Conservation (phyloP, 2,113 vertebrate genomes). For the Onychostoma macrolepis region DNA sequence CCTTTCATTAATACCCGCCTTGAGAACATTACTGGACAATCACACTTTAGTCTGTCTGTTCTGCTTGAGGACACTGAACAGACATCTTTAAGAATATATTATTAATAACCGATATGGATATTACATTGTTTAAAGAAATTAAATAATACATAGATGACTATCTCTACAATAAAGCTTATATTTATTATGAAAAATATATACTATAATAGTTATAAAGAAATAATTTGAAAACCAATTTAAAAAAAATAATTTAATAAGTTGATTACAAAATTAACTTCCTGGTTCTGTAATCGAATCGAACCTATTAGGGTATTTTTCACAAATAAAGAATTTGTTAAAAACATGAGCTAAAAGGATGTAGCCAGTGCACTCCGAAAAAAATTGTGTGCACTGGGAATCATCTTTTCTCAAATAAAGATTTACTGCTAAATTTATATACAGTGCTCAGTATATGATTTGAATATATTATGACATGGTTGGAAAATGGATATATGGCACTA, state of each 20-base stretch:
- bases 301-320: not conserved
- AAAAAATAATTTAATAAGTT: not conserved
- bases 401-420: not conserved
- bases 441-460: not conserved
- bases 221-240: not conserved
- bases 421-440: not conserved
- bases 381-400: too few relatives aligned
- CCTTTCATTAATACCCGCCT: too few relatives aligned
- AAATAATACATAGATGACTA: not conserved
- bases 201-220: not conserved
- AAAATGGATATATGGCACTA: too few relatives aligned
- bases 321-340: not conserved
- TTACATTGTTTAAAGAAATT: not conserved
- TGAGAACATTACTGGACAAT: too few relatives aligned
- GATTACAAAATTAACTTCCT: too few relatives aligned
- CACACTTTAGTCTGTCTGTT: not conserved
- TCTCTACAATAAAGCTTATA: not conserved
- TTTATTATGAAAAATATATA: too few relatives aligned
- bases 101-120: not conserved
- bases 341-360: too few relatives aligned
- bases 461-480: not conserved
- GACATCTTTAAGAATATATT: not conserved
- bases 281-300: too few relatives aligned
- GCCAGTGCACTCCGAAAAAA: too few relatives aligned
- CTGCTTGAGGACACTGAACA: not conserved